Evolutionary conservation across 1,140 invertebrate species (phyloP), one percentile per base, ranked within the genome.

Genomic region (Zaprionus africanus): DNA sequence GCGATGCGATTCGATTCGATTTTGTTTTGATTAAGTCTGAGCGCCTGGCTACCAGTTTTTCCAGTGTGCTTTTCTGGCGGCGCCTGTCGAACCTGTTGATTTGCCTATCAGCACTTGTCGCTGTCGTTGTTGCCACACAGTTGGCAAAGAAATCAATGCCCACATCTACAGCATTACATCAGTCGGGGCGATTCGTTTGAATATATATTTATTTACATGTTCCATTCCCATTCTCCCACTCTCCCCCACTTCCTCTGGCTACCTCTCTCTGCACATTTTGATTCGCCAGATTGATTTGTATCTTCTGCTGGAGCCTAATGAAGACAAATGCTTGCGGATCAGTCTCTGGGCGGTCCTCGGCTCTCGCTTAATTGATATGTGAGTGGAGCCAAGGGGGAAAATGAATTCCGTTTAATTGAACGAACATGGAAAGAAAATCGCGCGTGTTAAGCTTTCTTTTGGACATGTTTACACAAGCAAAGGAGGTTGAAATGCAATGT

Each of bases 21-120:
- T 85, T 85, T 85, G 68, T 77, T 85, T 85, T 85, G 78, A 85
- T 85, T 85, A 62, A 65, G 70, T 71, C 76, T 81, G 62, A 67
- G 58, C 76, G 53, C 53, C 59, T 60, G 60, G 65, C 67, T 78
- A 79, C 82, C 78, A 75, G 82, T 86, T 85, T 85, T 73, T 79
- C 78, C 75, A 68, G 79, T 81, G 78, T 80, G 72, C 58, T 67
- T 67, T 57, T 49, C 54, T 36, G 56, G 67, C 67, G 77, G 77
- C 77, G 77, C 77, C 68, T 84, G 81, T 86, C 73, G 74, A 85
- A 85, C 82, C 82, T 85, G 82, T 85, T 85, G 82, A 85, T 85
- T 85, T 85, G 82, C 82, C 58, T 85, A 85, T 85, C 82, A 74
- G 65, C 71, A 78, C 66, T 76, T 76, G 73, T 70, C 24, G 60